Base-by-base conservation (phyloP, 64 coral and sea anemone species). In the Pocillopora damicornis region DNA sequence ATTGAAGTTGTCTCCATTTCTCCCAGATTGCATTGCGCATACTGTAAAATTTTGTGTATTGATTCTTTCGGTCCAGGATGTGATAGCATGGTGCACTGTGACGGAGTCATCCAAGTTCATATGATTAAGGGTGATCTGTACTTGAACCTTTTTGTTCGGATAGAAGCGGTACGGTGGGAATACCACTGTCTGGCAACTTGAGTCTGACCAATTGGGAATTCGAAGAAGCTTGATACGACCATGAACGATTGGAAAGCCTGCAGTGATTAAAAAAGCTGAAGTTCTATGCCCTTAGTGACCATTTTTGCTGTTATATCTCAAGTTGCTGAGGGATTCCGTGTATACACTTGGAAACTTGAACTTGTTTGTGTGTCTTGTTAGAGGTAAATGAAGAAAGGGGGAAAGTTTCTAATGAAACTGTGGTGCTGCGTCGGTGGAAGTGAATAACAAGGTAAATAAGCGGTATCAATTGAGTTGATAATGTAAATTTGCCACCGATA, bases 1-100 rank as follows among this genome's bases (percentile, higher is more conserved):
- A 23, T 76, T 59, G 42, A 73, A 63, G 15, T 63, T 83, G 22
- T 83, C 60, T 71, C 86, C 90, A 61, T 91, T 91, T 15, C 90
- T 87, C 61, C 90, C 90, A 73, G 90, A 59, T 75, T 91, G 86
- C 22, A 91, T 82, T 14, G 76, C 90, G 25, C 90, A 91, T 45
- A 91, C 90, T 22, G 73, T 91, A 26, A 91, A 91, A 63, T 83
- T 83, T 56, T 61, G 23, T 17, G 17, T 78, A 35, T 82, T 79
- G 5, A 91, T 61, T 30, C 73, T 64, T 76, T 86, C 90, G 15
- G 78, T 83, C 81, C 81, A 91, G 36, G 60, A 86, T 45, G 79
- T 60, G 4, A 76, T 76, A 17, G 81, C 83, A 64, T 91, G 75
- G 25, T 87, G 83, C 23, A 91, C 90, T 2, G 36, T 58, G 14